A percentile compares a stretch with the other conserved stretches of the same genome.
phyloP scores from a whole-genome alignment of 2,888 invertebrate genomes.

The Andricus curvator region DNA sequence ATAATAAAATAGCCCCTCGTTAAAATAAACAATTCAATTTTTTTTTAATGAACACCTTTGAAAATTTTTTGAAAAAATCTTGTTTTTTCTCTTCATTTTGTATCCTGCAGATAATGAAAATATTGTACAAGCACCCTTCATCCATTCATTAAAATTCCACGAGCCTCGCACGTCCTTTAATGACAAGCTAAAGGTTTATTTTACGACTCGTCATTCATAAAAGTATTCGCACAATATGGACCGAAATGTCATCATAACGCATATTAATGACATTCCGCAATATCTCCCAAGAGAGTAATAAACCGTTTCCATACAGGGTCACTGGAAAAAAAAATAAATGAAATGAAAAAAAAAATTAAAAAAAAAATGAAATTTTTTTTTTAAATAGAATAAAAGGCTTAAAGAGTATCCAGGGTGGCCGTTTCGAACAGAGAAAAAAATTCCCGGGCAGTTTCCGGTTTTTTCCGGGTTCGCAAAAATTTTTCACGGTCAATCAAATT shows the following conservation, averaged over 20 bases:
- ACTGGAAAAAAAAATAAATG: background rate
- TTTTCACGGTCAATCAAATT: too few species aligned
- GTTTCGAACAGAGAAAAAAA: too few species aligned
- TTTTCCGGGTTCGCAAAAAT: too few species aligned
- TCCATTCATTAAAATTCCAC: constrained; percentile 1
- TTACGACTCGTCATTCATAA: background rate
- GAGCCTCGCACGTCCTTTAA: background rate
- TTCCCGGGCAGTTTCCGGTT: too few species aligned
- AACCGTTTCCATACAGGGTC: background rate
- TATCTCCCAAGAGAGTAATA: background rate
- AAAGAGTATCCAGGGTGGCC: too few species aligned
- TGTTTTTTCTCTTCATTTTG: background rate
- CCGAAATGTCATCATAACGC: background rate
- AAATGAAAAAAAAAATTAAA: too few species aligned
- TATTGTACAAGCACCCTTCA: background rate
- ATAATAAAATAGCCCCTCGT: background rate
- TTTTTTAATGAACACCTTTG: background rate
- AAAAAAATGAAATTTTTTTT: too few species aligned
- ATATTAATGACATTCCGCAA: background rate
- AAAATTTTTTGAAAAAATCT: background rate
- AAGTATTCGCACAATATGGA: constrained; percentile 5
- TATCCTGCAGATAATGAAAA: background rate
- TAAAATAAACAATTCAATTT: background rate
- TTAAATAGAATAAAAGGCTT: too few species aligned
- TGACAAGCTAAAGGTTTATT: background rate